phyloP scores from a whole-genome alignment of 2,888 invertebrate genomes.

The Cryptocephalus primarius region DNA sequence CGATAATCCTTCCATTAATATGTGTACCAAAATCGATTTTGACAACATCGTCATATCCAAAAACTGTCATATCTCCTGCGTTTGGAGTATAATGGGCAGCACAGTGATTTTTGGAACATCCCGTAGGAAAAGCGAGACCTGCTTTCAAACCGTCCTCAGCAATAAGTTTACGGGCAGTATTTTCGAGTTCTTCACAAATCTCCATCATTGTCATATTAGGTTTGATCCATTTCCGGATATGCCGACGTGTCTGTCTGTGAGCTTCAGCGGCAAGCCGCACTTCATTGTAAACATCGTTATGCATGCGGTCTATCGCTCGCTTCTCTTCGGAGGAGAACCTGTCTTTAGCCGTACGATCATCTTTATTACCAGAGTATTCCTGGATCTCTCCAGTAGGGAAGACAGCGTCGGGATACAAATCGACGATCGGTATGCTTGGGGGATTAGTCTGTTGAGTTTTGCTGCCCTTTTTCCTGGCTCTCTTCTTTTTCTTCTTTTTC shows the following conservation, averaged over 20 bases:
- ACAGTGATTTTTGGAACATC: conserved; percentile 81
- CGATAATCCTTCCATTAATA: conserved; percentile 95
- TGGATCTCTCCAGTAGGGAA: conserved; percentile 86
- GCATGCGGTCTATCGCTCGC: conserved; percentile 78
- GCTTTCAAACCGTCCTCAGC: conserved; percentile 92
- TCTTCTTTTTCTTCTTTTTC: conserved; percentile 56
- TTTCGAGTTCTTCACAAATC: conserved; percentile 94
- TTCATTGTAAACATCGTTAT: conserved; percentile 89
- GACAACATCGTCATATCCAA: conserved; percentile 93
- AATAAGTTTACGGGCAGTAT: conserved; percentile 81
- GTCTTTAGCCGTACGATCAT: conserved; percentile 78
- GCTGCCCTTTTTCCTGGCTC: conserved; percentile 44
- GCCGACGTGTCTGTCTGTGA: conserved; percentile 87
- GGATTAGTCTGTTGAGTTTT: conserved; percentile 64
- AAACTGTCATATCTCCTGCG: conserved; percentile 87
- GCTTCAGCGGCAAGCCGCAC: conserved; percentile 95
- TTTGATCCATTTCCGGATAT: conserved; percentile 89
- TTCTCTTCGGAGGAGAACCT: conserved; percentile 81
- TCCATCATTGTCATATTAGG: conserved; percentile 99
- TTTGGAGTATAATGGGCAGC: conserved; percentile 99
- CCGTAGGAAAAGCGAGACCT: conserved; percentile 84
- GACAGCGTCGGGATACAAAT: conserved; percentile 70
- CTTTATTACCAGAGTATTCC: conserved; percentile 65
- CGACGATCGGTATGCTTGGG: conserved; percentile 79
- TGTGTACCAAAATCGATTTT: conserved; percentile 99